Evolutionary conservation across 2,113 vertebrate genomes (phyloP).

Genomic region (Erythrocebus patas): DNA sequence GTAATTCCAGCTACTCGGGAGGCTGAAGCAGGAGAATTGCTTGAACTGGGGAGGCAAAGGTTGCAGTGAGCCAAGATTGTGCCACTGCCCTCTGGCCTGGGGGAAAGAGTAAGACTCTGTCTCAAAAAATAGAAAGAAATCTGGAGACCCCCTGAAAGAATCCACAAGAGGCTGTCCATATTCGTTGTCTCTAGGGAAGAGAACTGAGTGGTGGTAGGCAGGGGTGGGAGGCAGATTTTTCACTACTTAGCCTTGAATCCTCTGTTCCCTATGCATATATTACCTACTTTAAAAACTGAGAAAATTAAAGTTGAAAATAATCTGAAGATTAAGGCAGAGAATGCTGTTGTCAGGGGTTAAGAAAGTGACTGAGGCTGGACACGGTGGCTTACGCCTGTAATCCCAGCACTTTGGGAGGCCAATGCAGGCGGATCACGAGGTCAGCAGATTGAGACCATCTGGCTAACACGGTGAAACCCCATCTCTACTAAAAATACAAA

Average conservation of each 20-base stretch:
- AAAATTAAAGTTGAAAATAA: conserved; percentile 53
- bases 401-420: too few relatives aligned
- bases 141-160: neutral
- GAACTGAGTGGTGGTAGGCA: neutral
- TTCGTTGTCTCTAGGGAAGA: neutral
- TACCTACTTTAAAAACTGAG: conserved; percentile 18
- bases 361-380: neutral
- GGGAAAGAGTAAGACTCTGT: too few relatives aligned
- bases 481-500: too few relatives aligned
- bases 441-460: too few relatives aligned
- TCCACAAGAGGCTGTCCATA: neutral
- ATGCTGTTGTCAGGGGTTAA: conserved; percentile 1
- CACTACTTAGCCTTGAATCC: neutral
- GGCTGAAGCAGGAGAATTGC: too few relatives aligned
- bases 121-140: neutral
- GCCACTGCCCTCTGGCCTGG: too few relatives aligned
- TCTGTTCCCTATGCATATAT: neutral
- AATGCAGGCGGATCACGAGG: too few relatives aligned
- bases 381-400: too few relatives aligned
- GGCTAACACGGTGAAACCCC: too few relatives aligned
- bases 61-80: too few relatives aligned
- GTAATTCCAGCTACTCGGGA: too few relatives aligned
- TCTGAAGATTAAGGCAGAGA: conserved; percentile 44
- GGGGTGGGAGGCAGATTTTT: neutral
- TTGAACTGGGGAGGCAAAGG: too few relatives aligned